Evolutionary conservation across 2,113 vertebrate genomes (phyloP).

Genomic region (Corvus hawaiiensis): DNA sequence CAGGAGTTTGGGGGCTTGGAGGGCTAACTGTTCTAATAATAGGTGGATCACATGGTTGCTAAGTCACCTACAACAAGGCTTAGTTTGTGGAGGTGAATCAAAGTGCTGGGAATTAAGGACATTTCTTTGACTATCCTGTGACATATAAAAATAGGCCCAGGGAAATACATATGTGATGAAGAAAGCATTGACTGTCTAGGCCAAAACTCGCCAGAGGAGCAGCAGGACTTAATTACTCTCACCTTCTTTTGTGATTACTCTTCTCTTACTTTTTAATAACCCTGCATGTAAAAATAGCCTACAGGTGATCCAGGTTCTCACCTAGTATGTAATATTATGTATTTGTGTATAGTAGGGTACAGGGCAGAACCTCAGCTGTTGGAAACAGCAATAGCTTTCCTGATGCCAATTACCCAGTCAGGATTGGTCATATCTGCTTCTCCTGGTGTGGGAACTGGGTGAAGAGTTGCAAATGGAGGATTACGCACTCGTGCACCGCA

Average conservation of each 20-base stretch:
- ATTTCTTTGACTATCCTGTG: slow-evolving; percentile 69
- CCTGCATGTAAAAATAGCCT: neutral
- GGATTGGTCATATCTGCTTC: neutral
- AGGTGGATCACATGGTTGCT: slow-evolving; percentile 72
- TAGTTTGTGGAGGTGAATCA: slow-evolving; percentile 78
- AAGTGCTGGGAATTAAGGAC: slow-evolving; percentile 74
- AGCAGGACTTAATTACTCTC: neutral
- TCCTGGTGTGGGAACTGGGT: slow-evolving; percentile 22
- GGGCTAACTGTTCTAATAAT: slow-evolving; percentile 78
- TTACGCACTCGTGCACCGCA: neutral
- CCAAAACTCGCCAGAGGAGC: slow-evolving; percentile 57
- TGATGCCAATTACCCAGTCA: neutral
- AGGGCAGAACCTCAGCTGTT: neutral
- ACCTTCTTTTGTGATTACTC: slow-evolving; percentile 5
- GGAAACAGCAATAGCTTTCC: neutral
- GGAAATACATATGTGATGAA: slow-evolving; percentile 81
- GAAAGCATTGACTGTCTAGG: slow-evolving; percentile 74
- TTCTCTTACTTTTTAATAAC: neutral
- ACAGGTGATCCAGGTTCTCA: slow-evolving; percentile 22
- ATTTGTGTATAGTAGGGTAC: neutral
- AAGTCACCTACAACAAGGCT: slow-evolving; percentile 78
- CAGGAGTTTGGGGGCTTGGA: slow-evolving; percentile 65
- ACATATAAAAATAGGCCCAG: slow-evolving; percentile 73
- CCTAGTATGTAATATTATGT: neutral
- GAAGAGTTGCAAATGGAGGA: slow-evolving; percentile 36